Base-by-base conservation (phyloP, 2,888 invertebrate genomes). In the Proisotoma minuta region DNA sequence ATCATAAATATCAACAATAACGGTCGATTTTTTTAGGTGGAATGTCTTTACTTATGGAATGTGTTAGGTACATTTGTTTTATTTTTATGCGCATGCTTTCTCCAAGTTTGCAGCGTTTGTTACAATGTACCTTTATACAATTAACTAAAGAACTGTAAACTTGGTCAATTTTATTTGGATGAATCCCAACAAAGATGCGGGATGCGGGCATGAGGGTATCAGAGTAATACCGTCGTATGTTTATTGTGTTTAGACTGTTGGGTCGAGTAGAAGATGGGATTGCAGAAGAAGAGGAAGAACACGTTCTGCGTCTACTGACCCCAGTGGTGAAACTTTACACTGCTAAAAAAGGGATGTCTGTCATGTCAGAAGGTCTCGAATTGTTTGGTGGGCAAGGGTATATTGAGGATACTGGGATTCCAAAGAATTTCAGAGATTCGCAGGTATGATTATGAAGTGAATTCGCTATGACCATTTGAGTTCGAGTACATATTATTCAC, bases 331-430 rank as follows among this genome's bases (percentile, higher is more conserved):
- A 83, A 73, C 75, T 83, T 20, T 83, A 81, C 75, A 81, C 81
- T 26, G 82, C 79, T 2, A 83, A 83, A 75, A 77, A 79, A 78
- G 78, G 77, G 8, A 76, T 83, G 66, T 72, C 76, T 2, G 78
- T 81, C 1, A 75, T 77, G 10, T 81, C 82, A 23, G 83, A 83
- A 74, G 82, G 81, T 0, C 74, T 80, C 47, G 83, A 83, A 74
- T 77, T 79, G 62, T 82, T 83, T 75, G 83, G 83, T 39, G 83
- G 83, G 15, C 81, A 81, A 74, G 83, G 83, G 18, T 83, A 82
- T 74, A 81, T 83, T 66, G 83, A 83, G 73, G 82, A 82, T 65
- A 82, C 82, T 5, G 82, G 82, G 2, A 71, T 83, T 28, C 82
- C 83, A 15, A 73, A 72, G 3, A 74, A 81, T n/a, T 74, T 83